phyloP scores from a whole-genome alignment of 2,888 invertebrate genomes.

The Lamellibrachia satsuma region DNA sequence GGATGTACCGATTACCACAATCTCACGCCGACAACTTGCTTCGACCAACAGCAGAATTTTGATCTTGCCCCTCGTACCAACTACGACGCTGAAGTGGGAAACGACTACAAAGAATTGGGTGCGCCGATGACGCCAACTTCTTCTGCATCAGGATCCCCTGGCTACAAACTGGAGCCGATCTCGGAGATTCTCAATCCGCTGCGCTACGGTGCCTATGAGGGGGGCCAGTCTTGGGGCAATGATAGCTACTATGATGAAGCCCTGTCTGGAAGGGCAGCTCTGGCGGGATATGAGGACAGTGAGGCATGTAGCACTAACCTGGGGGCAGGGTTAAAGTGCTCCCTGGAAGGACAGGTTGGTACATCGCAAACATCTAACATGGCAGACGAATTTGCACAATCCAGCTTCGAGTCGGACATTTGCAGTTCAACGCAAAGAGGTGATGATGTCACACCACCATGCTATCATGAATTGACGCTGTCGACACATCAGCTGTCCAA shows the following conservation, averaged over 20 bases:
- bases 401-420: neutral
- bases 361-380: neutral
- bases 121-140: neutral
- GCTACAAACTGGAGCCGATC: conserved; percentile 77
- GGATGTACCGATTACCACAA: neutral
- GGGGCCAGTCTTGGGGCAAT: conserved; percentile 33
- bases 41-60: neutral
- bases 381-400: neutral
- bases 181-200: conserved; percentile 70
- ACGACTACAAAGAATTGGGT: neutral
- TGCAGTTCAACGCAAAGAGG: neutral
- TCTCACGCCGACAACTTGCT: conserved; percentile 4
- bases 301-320: neutral
- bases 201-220: conserved; percentile 35
- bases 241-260: neutral
- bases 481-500: neutral
- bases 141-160: neutral
- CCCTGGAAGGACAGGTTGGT: neutral
- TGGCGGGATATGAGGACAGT: neutral
- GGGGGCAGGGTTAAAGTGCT: neutral
- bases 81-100: neutral
- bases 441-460: neutral
- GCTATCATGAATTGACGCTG: conserved; percentile 29
- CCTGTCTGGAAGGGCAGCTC: neutral
- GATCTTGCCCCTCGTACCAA: neutral